Evolutionary conservation across 2,113 vertebrate species (phyloP).

Genomic region (Brachyistius frenatus): DNA sequence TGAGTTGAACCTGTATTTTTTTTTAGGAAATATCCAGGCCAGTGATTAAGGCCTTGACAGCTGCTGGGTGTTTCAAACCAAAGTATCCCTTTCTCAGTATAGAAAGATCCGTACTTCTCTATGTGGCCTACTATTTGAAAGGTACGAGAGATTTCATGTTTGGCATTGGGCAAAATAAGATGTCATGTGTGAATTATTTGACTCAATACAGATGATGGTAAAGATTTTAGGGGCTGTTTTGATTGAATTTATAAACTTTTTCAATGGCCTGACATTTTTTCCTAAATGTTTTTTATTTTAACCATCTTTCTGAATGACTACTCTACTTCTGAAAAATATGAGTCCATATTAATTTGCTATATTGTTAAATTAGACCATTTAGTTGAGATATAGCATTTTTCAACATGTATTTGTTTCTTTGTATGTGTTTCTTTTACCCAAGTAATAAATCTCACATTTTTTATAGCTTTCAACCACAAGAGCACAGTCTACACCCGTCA

Average conservation of each 20-base stretch:
- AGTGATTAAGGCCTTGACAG: slow-evolving; percentile 93
- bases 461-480: slow-evolving; percentile 89
- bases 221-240: background rate
- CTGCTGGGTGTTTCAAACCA: slow-evolving; percentile 92
- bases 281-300: background rate
- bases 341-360: too few species aligned
- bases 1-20: slow-evolving; percentile 5
- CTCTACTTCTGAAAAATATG: too few species aligned
- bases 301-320: too few species aligned
- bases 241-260: background rate
- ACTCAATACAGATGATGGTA: background rate
- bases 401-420: background rate
- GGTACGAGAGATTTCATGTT: slow-evolving; percentile 80
- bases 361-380: background rate
- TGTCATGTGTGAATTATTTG: background rate
- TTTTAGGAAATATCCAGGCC: slow-evolving; percentile 88
- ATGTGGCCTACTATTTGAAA: slow-evolving; percentile 93
- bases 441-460: slow-evolving; percentile 15
- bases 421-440: background rate
- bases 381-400: background rate
- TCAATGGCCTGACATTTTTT: background rate
- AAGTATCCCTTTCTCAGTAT: slow-evolving; percentile 93
- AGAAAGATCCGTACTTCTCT: slow-evolving; percentile 89
- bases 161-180: background rate
- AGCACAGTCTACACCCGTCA: slow-evolving; percentile 81